These are phyloP conservation scores for fruit fly (Drosophila melanogaster) DNA, from an alignment of 1,140 invertebrate species.

Conservation along the genomic window Release_6_plus_ISO1_MT NT_033777.3:11460001-11460500, in stretches of 20 bases:
- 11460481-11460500: constrained; percentile 20
- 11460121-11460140: constrained; percentile 27
- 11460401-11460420: constrained; percentile 59
- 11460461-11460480: constrained; percentile 36
- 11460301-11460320: constrained; percentile 72
- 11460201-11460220: constrained; percentile 62
- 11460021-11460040: constrained; percentile 57
- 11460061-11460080: constrained; percentile 56
- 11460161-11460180: constrained; percentile 43
- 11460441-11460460: constrained; percentile 72
- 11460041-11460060: constrained; percentile 71
- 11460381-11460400: constrained; percentile 39
- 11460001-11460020: constrained; percentile 69
- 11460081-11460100: constrained; percentile 42
- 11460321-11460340: constrained; percentile 1
- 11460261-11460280: constrained; percentile 40
- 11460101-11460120: constrained; percentile 36
- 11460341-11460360: constrained; percentile 55
- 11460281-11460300: constrained; percentile 63
- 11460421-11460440: constrained; percentile 64
- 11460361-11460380: constrained; percentile 71
- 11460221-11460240: constrained; percentile 75
- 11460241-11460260: constrained; percentile 51
- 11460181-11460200: constrained; percentile 48
- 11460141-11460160: constrained; percentile 20